Base-by-base conservation (phyloP, 2,113 vertebrate genomes). In the Pogonocichla stellata region DNA sequence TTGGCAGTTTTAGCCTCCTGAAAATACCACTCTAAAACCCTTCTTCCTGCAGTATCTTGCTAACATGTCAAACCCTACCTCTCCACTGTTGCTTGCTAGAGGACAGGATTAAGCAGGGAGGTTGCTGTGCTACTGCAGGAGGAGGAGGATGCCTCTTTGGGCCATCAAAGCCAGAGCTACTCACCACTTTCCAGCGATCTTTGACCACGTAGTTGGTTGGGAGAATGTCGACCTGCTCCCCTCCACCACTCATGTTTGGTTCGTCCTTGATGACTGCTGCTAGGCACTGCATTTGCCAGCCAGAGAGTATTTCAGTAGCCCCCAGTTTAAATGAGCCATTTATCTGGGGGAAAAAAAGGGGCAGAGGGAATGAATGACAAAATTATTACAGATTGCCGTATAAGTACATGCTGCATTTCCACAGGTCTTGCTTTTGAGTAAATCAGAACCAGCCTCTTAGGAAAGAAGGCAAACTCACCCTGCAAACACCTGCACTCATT, bases 171-270 rank as follows among this genome's bases (percentile, higher is more conserved):
- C 8, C 4, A 4, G 48, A 85, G 72, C 70, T 95, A 98, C 99
- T 99, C 98, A 99, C 99, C 99, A 99, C 99, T 98, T 99, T 99
- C 99, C 99, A 99, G 91, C 99, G 98, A 97, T 99, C 99, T 97
- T 99, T 99, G 97, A 99, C 99, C 98, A 99, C 98, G 88, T 99
- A 99, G 98, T 99, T 99, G 91, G 99, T 98, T 92, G 99, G 99
- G 98, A 99, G 98, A 97, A 99, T 99, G 98, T 99, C 99, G 80
- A 98, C 99, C 98, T 99, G 99, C 83, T 99, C 99, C 84, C 98
- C 98, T 96, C 98, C 98, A 97, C 99, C 99, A 90, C 99, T 99
- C 99, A 99, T 99, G 98, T 99, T 99, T 98, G 98, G 98, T 98
- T 99, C 99, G 98, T 99, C 99, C 98, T 99, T 99, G 97, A 99